Evolutionary conservation across 2,888 invertebrate genomes (phyloP), one percentile per base, ranked within the genome.

Genomic region (Heliconius hortense): DNA sequence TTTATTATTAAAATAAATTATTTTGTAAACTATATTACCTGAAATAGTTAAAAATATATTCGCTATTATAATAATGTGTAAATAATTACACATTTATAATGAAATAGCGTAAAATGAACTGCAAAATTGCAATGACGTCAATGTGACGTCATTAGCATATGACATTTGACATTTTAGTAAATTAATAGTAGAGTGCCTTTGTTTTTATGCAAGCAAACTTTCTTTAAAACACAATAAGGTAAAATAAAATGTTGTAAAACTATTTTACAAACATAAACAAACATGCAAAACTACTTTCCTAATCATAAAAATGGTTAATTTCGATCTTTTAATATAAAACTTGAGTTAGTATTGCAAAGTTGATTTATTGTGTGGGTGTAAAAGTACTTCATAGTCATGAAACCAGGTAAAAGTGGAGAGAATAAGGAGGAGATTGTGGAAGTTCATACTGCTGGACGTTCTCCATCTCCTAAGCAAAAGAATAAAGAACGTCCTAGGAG

Each of bases 401-500:
- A 93, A 87, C 90, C 93, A 71, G 92, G 90, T 31, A 91, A 89
- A 76, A 89, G 89, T 81, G 85, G 81, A 4, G 92, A 92, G 70
- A 84, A 86, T 18, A 90, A 85, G 62, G 92, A 94, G 77, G 93
- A 94, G 82, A 88, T 94, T 80, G 94, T 86, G n/a, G 93, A 94
- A 81, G 90, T 94, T 0, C 94, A 94, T 78, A 87, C 89, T 4
- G 82, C 88, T 1, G 91, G 87, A 39, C 85, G 91, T 2, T 93
- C 94, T 10, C 93, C 94, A 8, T 93, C 93, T 43, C 94, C 93
- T 0, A 92, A 90, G 79, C 89, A 85, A 24, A 91, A 87, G 83
- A 81, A 69, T 0, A 89, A 87, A 77, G 81, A 85, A n/a, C 85
- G 86, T 72, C 84, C 90, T 1, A 84, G 90, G 35, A 93, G 91